Percentiles rank a stretch among this genome's conserved stretches.
These are phyloP conservation scores for Corythoichthys haematopterus DNA, from an alignment of 2,113 vertebrate species.

Conservation along the genomic window DNA sequence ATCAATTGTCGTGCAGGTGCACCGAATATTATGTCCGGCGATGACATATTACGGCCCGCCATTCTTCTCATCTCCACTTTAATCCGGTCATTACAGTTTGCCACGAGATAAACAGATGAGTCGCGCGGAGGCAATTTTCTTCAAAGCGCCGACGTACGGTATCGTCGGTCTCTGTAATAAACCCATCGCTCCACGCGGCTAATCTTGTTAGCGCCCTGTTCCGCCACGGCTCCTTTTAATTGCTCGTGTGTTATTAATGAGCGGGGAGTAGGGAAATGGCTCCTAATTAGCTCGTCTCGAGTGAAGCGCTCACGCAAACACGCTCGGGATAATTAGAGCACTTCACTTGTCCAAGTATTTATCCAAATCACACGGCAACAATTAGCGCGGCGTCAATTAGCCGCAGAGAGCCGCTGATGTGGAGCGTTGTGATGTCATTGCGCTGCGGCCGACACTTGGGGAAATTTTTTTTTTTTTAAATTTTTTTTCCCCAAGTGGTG, in stretches of 20 bases:
- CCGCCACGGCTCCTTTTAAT: slow-evolving; percentile 88
- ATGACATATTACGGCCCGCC: neutral
- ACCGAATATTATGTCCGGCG: neutral
- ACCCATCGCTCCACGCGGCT: slow-evolving; percentile 74
- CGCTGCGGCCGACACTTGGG: slow-evolving; percentile 31
- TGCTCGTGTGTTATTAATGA: slow-evolving; percentile 98
- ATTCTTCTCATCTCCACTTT: slow-evolving; percentile 6
- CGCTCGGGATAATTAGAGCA: slow-evolving; percentile 93
- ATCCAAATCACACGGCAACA: slow-evolving; percentile 85
- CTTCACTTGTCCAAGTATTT: slow-evolving; percentile 93
- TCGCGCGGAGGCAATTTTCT: slow-evolving; percentile 7
- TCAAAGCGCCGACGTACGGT: slow-evolving; percentile 2
- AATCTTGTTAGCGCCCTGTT: slow-evolving; percentile 81
- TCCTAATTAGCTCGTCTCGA: slow-evolving; percentile 93
- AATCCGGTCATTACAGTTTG: slow-evolving; percentile 5
- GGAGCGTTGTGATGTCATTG: slow-evolving; percentile 57
- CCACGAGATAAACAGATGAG: slow-evolving; percentile 5
- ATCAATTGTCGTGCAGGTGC: neutral
- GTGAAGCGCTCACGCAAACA: slow-evolving; percentile 78
- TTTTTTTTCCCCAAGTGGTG: neutral
- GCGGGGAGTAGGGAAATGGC: slow-evolving; percentile 88
- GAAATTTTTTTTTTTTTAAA: no score
- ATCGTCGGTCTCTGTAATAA: slow-evolving; percentile 45
- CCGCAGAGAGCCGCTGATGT: slow-evolving; percentile 59
- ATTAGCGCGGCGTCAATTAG: slow-evolving; percentile 75